A percentile compares a stretch with the other conserved stretches of the same genome.
Conservation (phyloP, 1,140 invertebrate species). For the Rhyacophila brunnea region DNA sequence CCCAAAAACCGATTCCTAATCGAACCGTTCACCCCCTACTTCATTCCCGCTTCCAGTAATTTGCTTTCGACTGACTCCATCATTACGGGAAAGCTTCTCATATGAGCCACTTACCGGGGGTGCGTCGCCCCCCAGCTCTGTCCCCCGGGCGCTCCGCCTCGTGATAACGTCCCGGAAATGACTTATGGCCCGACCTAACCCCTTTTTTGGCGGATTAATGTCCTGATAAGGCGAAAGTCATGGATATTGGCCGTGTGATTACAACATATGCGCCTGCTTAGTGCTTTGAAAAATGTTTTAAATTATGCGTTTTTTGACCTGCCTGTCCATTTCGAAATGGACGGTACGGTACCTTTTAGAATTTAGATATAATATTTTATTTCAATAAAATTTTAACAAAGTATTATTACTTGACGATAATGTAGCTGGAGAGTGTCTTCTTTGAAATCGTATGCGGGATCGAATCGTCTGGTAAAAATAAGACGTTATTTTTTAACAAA, state of each 20-base stretch:
- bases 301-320: conserved; percentile 11
- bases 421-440: no score
- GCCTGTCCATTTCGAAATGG: no score
- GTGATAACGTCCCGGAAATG: conserved; percentile 34
- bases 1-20: not conserved
- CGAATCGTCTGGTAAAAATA: no score
- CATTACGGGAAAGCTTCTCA: not conserved
- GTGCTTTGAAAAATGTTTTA: conserved; percentile 5
- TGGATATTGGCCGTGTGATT: conserved; percentile 31
- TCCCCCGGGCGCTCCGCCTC: conserved; percentile 5
- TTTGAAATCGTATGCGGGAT: no score
- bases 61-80: not conserved
- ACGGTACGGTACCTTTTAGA: no score
- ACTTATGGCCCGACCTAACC: conserved; percentile 30
- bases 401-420: no score
- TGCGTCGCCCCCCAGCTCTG: not conserved
- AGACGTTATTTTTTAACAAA: no score
- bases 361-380: no score
- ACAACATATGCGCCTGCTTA: conserved; percentile 14
- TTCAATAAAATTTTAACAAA: no score
- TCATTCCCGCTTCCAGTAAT: not conserved
- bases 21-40: not conserved
- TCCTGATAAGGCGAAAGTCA: conserved; percentile 29
- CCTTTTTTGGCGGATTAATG: conserved; percentile 33
- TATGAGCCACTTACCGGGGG: not conserved